These are phyloP conservation scores for Myotis brandtii DNA, from an alignment of 2,113 vertebrate genomes.

Conservation along the genomic window DNA sequence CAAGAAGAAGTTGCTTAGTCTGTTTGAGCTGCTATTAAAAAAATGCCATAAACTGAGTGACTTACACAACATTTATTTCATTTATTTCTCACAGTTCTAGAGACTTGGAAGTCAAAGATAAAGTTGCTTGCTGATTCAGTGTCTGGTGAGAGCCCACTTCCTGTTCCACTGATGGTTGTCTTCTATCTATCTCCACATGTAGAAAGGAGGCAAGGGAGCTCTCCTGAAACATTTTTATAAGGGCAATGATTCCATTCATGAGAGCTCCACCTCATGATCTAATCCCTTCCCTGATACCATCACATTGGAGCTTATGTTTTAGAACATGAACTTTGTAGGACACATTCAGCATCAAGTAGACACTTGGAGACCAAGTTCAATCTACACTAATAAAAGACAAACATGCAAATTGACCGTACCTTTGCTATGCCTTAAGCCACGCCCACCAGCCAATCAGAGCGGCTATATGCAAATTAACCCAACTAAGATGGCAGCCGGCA, in stretches of 20 bases:
- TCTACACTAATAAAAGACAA: no score
- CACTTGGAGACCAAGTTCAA: background rate
- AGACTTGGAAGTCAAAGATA: background rate
- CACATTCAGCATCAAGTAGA: background rate
- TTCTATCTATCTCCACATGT: background rate
- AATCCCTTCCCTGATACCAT: background rate
- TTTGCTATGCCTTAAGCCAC: no score
- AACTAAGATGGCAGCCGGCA: no score
- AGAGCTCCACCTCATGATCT: background rate
- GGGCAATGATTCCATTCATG: background rate
- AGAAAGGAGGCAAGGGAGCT: background rate
- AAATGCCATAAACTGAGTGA: background rate
- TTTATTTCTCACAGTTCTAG: background rate
- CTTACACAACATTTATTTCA: background rate
- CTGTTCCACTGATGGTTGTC: background rate
- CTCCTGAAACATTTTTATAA: background rate
- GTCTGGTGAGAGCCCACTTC: background rate
- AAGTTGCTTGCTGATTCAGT: background rate
- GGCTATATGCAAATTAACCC: no score
- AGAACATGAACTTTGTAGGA: background rate
- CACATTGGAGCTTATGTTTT: background rate
- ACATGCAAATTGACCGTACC: no score
- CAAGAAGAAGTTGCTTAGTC: background rate
- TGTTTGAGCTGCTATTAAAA: background rate
- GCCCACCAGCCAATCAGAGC: no score